Percentiles rank a stretch among this genome's conserved stretches.
These are phyloP conservation scores for Lymantria monacha DNA, from an alignment of 2,888 invertebrate genomes.

Conservation along the genomic window DNA sequence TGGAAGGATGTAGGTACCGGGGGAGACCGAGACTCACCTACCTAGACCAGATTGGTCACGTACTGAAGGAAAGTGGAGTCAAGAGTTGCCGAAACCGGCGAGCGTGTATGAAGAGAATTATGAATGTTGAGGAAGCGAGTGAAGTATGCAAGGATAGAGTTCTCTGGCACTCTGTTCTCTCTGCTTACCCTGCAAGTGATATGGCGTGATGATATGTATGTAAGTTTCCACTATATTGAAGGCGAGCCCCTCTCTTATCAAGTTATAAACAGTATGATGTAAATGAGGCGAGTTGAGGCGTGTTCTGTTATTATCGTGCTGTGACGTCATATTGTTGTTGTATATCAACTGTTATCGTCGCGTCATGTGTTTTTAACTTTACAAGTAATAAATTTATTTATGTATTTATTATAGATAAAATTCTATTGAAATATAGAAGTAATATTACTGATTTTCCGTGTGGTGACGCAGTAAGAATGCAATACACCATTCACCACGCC, in stretches of 20 bases:
- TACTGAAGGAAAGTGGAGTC: too few species aligned
- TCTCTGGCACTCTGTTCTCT: too few species aligned
- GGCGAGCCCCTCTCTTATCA: conserved; percentile 2
- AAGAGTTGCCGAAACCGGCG: too few species aligned
- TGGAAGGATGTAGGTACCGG: too few species aligned
- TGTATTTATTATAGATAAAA: neutral
- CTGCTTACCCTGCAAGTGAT: too few species aligned
- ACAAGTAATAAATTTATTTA: neutral
- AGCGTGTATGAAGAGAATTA: too few species aligned
- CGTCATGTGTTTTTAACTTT: conserved; percentile 3
- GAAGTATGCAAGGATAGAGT: too few species aligned
- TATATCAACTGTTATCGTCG: neutral
- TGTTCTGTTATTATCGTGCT: neutral
- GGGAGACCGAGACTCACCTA: too few species aligned
- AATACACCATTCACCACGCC: too few species aligned
- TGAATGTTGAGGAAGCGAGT: too few species aligned
- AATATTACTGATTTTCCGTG: neutral
- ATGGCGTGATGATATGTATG: too few species aligned
- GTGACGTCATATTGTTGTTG: conserved; percentile 1
- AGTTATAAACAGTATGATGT: conserved; percentile 6
- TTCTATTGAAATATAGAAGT: neutral
- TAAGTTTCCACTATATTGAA: conserved; percentile 6
- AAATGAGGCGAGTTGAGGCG: conserved; percentile 1
- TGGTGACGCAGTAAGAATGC: neutral
- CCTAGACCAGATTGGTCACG: too few species aligned